phyloP scores from a whole-genome alignment of 1,140 invertebrate species.

The Pogonomyrmex californicus region DNA sequence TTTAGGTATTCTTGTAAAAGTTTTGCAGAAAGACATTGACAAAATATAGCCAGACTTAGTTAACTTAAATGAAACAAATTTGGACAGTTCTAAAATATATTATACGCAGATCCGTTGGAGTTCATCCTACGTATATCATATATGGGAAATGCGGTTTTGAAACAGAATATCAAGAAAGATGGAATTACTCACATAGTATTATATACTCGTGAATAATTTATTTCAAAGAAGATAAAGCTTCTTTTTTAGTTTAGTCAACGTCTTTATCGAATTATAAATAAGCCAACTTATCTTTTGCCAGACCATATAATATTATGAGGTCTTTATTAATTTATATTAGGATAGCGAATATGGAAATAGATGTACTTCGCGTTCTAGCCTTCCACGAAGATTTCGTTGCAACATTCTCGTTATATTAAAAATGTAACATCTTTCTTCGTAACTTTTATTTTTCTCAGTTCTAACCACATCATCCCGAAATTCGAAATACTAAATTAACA shows the following conservation, averaged over 20 bases:
- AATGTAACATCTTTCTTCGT: slow-evolving; percentile 50
- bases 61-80: slow-evolving; percentile 18
- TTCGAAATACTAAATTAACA: slow-evolving; percentile 53
- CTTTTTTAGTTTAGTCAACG: slow-evolving; percentile 38
- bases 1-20: neutral
- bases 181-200: slow-evolving; percentile 48
- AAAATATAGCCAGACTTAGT: neutral
- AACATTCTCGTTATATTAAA: slow-evolving; percentile 45
- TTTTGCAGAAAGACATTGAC: neutral
- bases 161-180: slow-evolving; percentile 54
- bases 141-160: slow-evolving; percentile 32
- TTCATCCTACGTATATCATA: slow-evolving; percentile 25
- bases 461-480: slow-evolving; percentile 51
- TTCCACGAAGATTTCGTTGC: slow-evolving; percentile 53
- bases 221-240: slow-evolving; percentile 31
- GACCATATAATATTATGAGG: slow-evolving; percentile 35
- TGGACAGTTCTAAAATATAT: neutral
- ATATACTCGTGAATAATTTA: slow-evolving; percentile 51
- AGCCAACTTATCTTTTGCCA: slow-evolving; percentile 46
- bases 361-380: slow-evolving; percentile 46
- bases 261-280: slow-evolving; percentile 57
- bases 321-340: slow-evolving; percentile 43
- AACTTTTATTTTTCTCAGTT: slow-evolving; percentile 55
- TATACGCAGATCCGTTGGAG: neutral
- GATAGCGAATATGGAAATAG: slow-evolving; percentile 47